These are phyloP conservation scores for Drosophila longiperda DNA, from an alignment of 2,888 invertebrate species.

Conservation along the genomic window DNA sequence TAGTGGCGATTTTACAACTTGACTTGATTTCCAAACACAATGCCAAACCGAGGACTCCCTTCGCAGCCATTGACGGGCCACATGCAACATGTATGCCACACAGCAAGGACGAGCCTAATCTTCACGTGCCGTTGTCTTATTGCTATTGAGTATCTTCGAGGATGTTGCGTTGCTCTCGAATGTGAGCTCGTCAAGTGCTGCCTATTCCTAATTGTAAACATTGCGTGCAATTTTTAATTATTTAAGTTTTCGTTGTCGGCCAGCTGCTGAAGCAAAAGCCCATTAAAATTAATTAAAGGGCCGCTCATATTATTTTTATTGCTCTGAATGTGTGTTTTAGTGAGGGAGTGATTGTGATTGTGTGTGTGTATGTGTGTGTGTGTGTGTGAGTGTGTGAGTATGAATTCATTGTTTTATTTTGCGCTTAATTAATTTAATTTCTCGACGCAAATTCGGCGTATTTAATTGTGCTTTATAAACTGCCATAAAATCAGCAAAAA, in stretches of 20 bases:
- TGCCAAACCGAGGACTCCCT: constrained; percentile 78
- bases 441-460: constrained; percentile 68
- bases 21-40: constrained; percentile 66
- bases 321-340: constrained; percentile 42
- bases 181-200: constrained; percentile 61
- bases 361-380: constrained; percentile 8
- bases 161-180: not conserved
- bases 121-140: not conserved
- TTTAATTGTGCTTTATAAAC: constrained; percentile 80
- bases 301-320: constrained; percentile 73
- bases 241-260: constrained; percentile 78
- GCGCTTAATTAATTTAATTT: constrained; percentile 79
- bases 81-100: constrained; percentile 4
- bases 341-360: constrained; percentile 7
- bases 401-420: constrained; percentile 63
- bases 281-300: constrained; percentile 81
- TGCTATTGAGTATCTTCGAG: not conserved
- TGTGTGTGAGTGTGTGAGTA: constrained; percentile 40
- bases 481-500: constrained; percentile 75
- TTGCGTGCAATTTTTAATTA: constrained; percentile 84
- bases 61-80: constrained; percentile 22
- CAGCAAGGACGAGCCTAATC: constrained; percentile 8
- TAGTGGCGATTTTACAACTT: constrained; percentile 34
- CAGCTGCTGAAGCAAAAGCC: constrained; percentile 66
- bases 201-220: constrained; percentile 80